A percentile compares a stretch with the other conserved stretches of the same genome.
phyloP scores from a whole-genome alignment of 2,113 vertebrate species.

The Hyperopisus bebe region DNA sequence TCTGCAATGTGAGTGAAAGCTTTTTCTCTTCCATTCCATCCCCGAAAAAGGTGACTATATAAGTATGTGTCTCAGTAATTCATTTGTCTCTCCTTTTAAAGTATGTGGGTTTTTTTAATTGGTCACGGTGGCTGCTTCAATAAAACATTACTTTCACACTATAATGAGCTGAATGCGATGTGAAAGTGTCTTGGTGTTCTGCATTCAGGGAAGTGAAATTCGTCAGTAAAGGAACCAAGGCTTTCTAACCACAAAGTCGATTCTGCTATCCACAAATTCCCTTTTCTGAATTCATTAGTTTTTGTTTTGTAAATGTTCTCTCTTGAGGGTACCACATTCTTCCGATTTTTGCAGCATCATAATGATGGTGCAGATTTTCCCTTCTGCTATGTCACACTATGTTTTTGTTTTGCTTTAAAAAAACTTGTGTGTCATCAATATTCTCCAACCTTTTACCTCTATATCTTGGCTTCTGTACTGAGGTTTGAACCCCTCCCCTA shows the following conservation, averaged over 20 bases:
- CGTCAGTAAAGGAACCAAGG: not conserved
- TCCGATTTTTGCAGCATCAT: not conserved
- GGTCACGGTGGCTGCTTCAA: not conserved
- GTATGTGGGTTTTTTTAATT: not conserved
- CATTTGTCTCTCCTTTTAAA: not conserved
- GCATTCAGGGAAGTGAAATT: slow-evolving; percentile 14
- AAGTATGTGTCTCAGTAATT: not conserved
- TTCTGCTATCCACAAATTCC: not conserved
- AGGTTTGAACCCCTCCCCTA: not conserved
- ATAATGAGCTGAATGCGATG: not conserved
- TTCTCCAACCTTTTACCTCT: not conserved
- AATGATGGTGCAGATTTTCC: slow-evolving; percentile 14
- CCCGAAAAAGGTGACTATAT: not conserved
- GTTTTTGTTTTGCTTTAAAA: not conserved
- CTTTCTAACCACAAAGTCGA: not conserved
- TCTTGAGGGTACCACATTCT: not conserved
- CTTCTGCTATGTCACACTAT: not conserved
- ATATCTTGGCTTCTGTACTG: not conserved
- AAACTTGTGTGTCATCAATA: not conserved
- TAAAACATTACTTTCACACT: not conserved
- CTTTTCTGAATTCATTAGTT: not conserved
- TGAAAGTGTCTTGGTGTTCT: not conserved
- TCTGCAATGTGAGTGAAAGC: not conserved
- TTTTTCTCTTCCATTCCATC: not conserved
- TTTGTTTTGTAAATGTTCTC: not conserved